Evolutionary conservation across 2,888 invertebrate species (phyloP), one percentile per base, ranked within the genome.

Genomic region (Acanthosepion esculentum): DNA sequence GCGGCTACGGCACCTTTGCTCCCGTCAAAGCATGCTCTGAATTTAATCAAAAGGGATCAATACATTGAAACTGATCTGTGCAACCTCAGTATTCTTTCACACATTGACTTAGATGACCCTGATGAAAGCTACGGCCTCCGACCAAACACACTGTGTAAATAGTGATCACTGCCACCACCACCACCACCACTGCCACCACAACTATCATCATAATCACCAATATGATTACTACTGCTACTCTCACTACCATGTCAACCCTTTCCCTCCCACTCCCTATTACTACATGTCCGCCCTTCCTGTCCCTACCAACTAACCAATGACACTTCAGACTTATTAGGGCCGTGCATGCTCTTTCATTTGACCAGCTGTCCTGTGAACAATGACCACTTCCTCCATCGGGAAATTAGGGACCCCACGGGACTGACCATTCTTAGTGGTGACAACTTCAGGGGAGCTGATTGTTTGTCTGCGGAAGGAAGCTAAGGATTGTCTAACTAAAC

Each of bases 301-400:
- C n/a, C 93, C 93, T n/a, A 53, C 53, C 29, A 18, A 53, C 48
- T 93, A 93, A 53, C 48, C 93, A 53, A 93, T 93, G 93, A 93
- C 93, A 93, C 78, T 78, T 93, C 93, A 50, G 53, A 48, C 48
- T 53, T 53, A 93, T 93, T 93, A 93, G 50, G 53, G 93, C 93
- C 53, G 93, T 48, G 93, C 93, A 93, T 93, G 93, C 48, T 93
- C 48, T 93, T 93, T 93, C 93, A 33, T 93, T 93, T 93, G 93
- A 93, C 93, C 93, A 93, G 93, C 93, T 93, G 93, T 93, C 93
- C 93, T n/a, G 29, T 93, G 93, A 53, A 93, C 93, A 93, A 93
- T 93, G 93, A 53, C 48, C 93, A 93, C 93, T 93, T 93, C 93
- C 93, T 93, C 93, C 53, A 12, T 93, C 93, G 93, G 93, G 93